Evolutionary conservation across 2,888 invertebrate genomes (phyloP).

Genomic region (Phlogophora meticulosa): DNA sequence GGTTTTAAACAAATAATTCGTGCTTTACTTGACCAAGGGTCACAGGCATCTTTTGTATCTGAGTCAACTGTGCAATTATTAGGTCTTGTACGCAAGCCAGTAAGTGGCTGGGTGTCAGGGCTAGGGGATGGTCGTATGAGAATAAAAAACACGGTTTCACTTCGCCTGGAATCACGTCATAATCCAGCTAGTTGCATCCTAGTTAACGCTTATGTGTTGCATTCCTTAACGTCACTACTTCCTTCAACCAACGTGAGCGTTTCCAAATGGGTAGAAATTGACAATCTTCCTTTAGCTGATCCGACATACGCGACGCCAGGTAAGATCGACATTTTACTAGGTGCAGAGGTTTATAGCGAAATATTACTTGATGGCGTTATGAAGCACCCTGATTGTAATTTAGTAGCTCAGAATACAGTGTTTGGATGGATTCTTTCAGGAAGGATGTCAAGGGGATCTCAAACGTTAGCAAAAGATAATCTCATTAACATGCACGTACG

Average conservation of each 20-base stretch:
- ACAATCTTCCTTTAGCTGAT: constrained; percentile 11
- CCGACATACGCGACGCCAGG: too few species aligned
- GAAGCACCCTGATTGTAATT: constrained; percentile 3
- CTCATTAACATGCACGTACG: constrained; percentile 13
- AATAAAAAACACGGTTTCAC: constrained; percentile 23
- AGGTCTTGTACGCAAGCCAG: background rate
- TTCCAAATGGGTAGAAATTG: constrained; percentile 2
- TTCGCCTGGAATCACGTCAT: constrained; percentile 12
- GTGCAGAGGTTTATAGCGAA: background rate
- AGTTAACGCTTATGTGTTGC: constrained; percentile 21
- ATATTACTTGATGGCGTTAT: constrained; percentile 18
- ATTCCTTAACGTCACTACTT: constrained; percentile 21
- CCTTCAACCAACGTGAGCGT: background rate
- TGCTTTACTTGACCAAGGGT: constrained; percentile 28
- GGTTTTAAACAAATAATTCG: constrained; percentile 16
- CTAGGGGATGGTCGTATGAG: background rate
- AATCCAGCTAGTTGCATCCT: background rate
- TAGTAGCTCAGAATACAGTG: constrained; percentile 25
- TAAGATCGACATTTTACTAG: too few species aligned
- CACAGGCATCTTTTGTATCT: constrained; percentile 21
- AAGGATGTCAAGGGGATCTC: constrained; percentile 3
- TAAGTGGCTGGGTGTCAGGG: constrained; percentile 7
- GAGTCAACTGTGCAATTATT: constrained; percentile 24
- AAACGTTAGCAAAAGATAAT: background rate
- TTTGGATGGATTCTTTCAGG: constrained; percentile 32